Evolutionary conservation across 2,113 vertebrate species (phyloP).

Genomic region (Bos taurus): DNA sequence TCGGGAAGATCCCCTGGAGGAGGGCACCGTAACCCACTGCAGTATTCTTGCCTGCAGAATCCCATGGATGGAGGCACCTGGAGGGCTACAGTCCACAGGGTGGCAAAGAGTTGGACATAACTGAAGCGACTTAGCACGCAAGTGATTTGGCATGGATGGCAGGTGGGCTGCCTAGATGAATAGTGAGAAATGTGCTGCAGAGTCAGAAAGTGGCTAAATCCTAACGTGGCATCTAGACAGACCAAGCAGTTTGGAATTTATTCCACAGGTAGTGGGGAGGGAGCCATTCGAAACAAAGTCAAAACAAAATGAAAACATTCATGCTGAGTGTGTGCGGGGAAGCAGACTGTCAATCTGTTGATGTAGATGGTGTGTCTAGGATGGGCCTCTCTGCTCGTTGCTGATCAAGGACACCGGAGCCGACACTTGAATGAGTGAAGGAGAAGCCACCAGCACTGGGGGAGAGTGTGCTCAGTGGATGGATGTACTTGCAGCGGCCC

Average conservation of each 20-base stretch:
- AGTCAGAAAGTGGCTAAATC: not conserved
- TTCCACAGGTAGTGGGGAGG: not conserved
- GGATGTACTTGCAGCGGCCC: not conserved
- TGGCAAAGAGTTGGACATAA: not conserved
- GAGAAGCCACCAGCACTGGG: not conserved
- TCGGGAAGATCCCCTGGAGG: not conserved
- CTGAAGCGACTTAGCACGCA: not conserved
- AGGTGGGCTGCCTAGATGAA: not conserved
- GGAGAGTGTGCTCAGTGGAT: accelerated
- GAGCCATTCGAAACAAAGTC: not conserved
- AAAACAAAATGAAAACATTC: not conserved
- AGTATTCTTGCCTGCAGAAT: not conserved
- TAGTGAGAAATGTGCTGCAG: not conserved
- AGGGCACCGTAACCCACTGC: not conserved
- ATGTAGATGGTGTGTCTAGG: too few species aligned
- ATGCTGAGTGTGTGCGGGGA: not conserved
- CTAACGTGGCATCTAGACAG: not conserved
- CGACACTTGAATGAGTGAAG: too few species aligned
- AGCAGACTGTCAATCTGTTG: not conserved
- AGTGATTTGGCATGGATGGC: not conserved
- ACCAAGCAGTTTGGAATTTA: not conserved
- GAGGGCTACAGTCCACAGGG: not conserved
- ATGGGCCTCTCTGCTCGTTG: not conserved
- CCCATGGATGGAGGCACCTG: not conserved
- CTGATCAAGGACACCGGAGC: not conserved